Base-by-base conservation (phyloP, 2,888 invertebrate genomes). In the Itoplectis maculator region DNA sequence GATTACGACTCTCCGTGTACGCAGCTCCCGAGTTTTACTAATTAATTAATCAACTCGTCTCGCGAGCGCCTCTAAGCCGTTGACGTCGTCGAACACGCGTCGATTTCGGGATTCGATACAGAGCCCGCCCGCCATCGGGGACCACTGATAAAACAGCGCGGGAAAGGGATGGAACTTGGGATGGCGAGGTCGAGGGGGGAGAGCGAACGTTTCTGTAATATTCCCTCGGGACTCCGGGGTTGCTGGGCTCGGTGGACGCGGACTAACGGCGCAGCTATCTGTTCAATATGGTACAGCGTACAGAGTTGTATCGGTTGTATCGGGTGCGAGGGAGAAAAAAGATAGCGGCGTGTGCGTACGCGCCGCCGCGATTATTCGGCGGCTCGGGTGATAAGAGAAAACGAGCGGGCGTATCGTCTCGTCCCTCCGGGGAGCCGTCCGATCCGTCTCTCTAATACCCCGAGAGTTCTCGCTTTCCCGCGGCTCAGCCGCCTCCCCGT, bases 351-450 rank as follows among this genome's bases (percentile, higher is more conserved):
- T n/a, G 56, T 59, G 45, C 59, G 35, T 45, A 49, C n/a, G 66
- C 47, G 47, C 47, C 13, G 90, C 91, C 89, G 88, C 91, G 88
- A 91, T 91, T 91, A 92, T 92, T 91, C 88, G 91, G 89, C 90
- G 88, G 61, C 61, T 61, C 37, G 89, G n/a, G 90, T 91, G 91
- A 92, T 92, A 92, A 91, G 91, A 88, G 82, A 79, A 81, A 85
- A 84, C 80, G 84, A 84, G 81, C 80, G 79, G 72, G 69, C 85
- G 86, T 90, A 89, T 91, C 89, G 88, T 86, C n/a, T n/a, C 72
- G 74, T 86, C 87, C 85, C 91, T 87, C 89, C 66, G 40, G 91
- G 89, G 90, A 90, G 79, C 80, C 84, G 75, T 85, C 83, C 87
- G 89, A 90, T 90, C 73, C 69, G 54, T 79, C 76, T 73, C 68